These are phyloP conservation scores for Paedocypris sp. DNA, from an alignment of 2,113 vertebrate genomes.

Conservation along the genomic window DNA sequence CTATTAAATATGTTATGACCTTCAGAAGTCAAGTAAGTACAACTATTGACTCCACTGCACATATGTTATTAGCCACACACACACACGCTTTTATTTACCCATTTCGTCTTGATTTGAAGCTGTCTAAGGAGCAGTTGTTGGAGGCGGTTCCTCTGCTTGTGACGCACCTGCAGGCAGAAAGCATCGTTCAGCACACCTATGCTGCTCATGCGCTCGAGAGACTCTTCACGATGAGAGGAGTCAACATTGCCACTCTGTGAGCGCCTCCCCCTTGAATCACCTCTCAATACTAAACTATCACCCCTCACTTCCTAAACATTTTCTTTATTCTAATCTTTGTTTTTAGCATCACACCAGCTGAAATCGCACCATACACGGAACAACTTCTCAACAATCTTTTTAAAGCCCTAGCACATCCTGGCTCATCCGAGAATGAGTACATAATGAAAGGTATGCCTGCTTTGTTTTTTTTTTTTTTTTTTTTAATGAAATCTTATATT, in stretches of 20 bases:
- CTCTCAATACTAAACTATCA: no score
- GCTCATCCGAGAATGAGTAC: conserved; percentile 95
- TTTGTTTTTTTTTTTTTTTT: neutral
- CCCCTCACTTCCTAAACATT: no score
- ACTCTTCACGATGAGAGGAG: conserved; percentile 90
- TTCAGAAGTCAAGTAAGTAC: conserved; percentile 91
- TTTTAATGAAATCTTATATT: neutral
- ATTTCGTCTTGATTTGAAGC: conserved; percentile 57
- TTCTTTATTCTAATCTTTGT: conserved; percentile 11
- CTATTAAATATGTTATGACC: conserved; percentile 98
- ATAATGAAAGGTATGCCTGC: conserved; percentile 97
- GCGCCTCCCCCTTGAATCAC: no score
- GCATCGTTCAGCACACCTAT: conserved; percentile 89
- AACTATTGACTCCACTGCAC: neutral
- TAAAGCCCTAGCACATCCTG: conserved; percentile 84
- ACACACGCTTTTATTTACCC: neutral
- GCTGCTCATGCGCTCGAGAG: conserved; percentile 91
- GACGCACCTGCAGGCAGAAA: conserved; percentile 84
- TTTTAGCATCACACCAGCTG: conserved; percentile 76
- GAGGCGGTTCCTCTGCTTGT: conserved; percentile 84
- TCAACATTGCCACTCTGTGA: conserved; percentile 81
- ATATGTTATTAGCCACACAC: no score
- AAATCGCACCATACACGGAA: conserved; percentile 87
- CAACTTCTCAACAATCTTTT: conserved; percentile 90
- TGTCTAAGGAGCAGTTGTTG: conserved; percentile 90